These are phyloP conservation scores for Bombyx mandarina DNA, from an alignment of 1,140 invertebrate genomes.

Conservation along the genomic window DNA sequence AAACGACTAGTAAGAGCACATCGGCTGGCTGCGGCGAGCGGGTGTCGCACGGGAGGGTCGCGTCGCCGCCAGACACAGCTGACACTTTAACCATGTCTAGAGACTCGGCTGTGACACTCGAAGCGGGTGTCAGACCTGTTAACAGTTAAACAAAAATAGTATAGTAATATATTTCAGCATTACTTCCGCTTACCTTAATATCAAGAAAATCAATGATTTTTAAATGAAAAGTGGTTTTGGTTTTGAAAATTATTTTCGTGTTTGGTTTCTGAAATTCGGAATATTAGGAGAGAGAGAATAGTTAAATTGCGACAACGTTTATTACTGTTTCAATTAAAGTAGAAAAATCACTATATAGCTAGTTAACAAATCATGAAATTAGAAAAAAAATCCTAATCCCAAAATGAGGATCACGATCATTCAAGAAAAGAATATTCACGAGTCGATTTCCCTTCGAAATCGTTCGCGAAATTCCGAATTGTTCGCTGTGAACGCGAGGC, in stretches of 20 bases:
- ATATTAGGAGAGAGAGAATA: too few relatives aligned
- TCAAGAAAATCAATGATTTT: too few relatives aligned
- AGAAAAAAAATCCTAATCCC: slow-evolving; percentile 12
- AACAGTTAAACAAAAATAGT: slow-evolving; percentile 11
- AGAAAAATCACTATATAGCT: background rate
- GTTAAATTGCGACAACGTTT: too few relatives aligned
- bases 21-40: slow-evolving; percentile 68
- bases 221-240: too few relatives aligned
- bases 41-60: slow-evolving; percentile 73
- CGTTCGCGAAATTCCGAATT: slow-evolving; percentile 54
- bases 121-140: slow-evolving; percentile 38
- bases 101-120: slow-evolving; percentile 41
- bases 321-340: too few relatives aligned
- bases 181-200: too few relatives aligned
- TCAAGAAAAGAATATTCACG: slow-evolving; percentile 12
- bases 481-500: slow-evolving; percentile 50
- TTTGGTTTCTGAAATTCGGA: too few relatives aligned
- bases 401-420: slow-evolving; percentile 15
- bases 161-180: background rate
- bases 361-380: background rate
- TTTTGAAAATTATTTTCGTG: too few relatives aligned
- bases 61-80: slow-evolving; percentile 64
- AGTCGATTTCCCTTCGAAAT: slow-evolving; percentile 41
- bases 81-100: slow-evolving; percentile 50
- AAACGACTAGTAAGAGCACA: slow-evolving; percentile 71